Conservation (phyloP, 2,113 vertebrate species). For the Tringa solitaria region DNA sequence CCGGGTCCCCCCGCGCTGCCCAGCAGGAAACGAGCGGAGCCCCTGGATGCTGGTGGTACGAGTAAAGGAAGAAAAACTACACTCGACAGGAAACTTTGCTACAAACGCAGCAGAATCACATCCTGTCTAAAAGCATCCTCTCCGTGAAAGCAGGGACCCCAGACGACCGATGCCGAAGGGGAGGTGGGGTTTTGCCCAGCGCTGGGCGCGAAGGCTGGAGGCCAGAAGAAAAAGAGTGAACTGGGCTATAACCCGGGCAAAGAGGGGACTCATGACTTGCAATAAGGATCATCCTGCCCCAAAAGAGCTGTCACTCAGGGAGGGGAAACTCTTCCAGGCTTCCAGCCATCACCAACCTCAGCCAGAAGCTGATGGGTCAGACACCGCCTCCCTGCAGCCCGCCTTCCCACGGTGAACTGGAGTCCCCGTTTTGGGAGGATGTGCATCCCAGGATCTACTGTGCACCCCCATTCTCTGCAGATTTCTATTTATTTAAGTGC, state of each 20-base stretch:
- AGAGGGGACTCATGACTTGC: rapidly evolving
- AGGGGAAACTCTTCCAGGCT: neutral
- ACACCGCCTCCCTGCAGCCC: neutral
- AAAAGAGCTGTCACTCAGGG: neutral
- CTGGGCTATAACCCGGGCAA: rapidly evolving
- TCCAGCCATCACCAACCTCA: rapidly evolving
- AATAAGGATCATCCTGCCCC: neutral
- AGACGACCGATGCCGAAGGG: rapidly evolving
- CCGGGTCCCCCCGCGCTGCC: rapidly evolving
- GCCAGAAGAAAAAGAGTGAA: neutral
- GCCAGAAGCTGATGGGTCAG: neutral
- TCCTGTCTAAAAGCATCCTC: neutral
- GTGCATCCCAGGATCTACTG: too few species aligned
- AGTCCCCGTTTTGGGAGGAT: rapidly evolving
- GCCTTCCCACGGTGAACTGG: neutral
- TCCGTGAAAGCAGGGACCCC: neutral
- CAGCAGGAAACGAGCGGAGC: neutral
- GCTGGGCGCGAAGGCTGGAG: neutral
- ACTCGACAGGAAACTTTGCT: neutral
- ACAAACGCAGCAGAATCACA: slow-evolving; percentile 20
- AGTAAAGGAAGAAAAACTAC: neutral
- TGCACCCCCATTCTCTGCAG: neutral
- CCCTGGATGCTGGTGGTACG: neutral
- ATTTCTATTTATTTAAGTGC: neutral
- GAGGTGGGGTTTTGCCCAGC: neutral